These are phyloP conservation scores for Sebastes aleutianus DNA, from an alignment of 2,797 vertebrate genomes.

Conservation along the genomic window DNA sequence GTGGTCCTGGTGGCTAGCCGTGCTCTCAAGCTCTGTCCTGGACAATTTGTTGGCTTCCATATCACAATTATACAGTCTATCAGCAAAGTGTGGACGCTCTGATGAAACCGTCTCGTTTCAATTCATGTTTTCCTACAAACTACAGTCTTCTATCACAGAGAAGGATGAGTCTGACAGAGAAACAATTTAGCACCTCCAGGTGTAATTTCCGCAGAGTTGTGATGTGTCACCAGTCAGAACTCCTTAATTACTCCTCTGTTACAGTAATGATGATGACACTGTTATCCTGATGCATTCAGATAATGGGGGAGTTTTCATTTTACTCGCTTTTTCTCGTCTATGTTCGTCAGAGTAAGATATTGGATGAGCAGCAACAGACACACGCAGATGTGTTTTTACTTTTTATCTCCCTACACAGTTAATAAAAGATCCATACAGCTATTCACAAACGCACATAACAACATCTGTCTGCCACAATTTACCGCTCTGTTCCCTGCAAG, in stretches of 20 bases:
- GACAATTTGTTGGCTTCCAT: constrained; percentile 33
- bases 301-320: constrained; percentile 1
- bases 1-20: background rate
- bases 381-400: background rate
- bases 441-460: background rate
- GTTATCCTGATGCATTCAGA: constrained; percentile 19
- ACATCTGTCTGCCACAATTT: background rate
- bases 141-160: background rate
- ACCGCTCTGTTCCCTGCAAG: background rate
- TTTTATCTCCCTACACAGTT: too few relatives aligned
- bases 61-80: constrained; percentile 29
- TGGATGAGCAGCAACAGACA: background rate
- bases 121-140: constrained; percentile 24
- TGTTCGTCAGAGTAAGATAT: background rate
- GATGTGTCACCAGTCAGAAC: constrained; percentile 9
- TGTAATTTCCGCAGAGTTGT: constrained; percentile 25
- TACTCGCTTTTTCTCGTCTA: background rate
- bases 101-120: constrained; percentile 43
- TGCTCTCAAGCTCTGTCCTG: constrained; percentile 36
- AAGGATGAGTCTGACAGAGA: background rate
- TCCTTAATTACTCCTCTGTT: constrained; percentile 26
- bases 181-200: constrained; percentile 10
- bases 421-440: background rate
- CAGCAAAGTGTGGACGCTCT: constrained; percentile 20
- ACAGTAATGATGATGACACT: constrained; percentile 3